Evolutionary conservation across 1,140 invertebrate species (phyloP), one percentile per base, ranked within the genome.

Genomic region (Ctenoplectra terminalis): DNA sequence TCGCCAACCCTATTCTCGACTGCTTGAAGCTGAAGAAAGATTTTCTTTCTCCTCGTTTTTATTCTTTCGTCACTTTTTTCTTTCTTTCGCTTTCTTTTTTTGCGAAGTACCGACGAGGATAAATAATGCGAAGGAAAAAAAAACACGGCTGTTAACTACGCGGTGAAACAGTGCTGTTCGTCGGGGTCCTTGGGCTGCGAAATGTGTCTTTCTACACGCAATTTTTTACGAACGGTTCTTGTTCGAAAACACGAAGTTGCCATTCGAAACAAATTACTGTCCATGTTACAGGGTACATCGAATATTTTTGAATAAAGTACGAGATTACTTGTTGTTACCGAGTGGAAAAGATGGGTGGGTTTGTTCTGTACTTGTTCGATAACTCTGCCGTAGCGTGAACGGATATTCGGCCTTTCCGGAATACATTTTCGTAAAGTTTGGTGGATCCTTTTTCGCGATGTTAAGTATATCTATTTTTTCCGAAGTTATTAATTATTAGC

Each of bases 91-190:
- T 17, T 17, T 60, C 0, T 8, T 29, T 46, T 54, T 58, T 46
- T 26, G 1, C n/a, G 64, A 13, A 43, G 46, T 37, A 64, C 13
- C 29, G 58, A 52, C 40, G 79, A 60, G 74, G 79, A 86, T 88
- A 84, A 84, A 86, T 84, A 88, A 83, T 67, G 3, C 46, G 74
- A 17, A 17, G 31, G 40, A 34, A 7, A 20, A 37, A 8, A 37
- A 43, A 26, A 52, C 34, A 20, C 29, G 7, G 34, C 40, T 7
- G 34, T 40, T 29, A 15, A 46, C 54, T 46, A 61, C 46, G 58
- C n/a, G 56, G 26, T 20, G 29, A 54, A n/a, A 37, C 8, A n/a
- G 29, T 17, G 6, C 9, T 37, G 48, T 60, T 69, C 17, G 9
- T 69, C 20, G 4, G 5, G 29, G 20, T 50, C 8, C 17, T 61